These are phyloP conservation scores for Drosophila saltans DNA, from an alignment of 1,140 invertebrate species.

Conservation along the genomic window DNA sequence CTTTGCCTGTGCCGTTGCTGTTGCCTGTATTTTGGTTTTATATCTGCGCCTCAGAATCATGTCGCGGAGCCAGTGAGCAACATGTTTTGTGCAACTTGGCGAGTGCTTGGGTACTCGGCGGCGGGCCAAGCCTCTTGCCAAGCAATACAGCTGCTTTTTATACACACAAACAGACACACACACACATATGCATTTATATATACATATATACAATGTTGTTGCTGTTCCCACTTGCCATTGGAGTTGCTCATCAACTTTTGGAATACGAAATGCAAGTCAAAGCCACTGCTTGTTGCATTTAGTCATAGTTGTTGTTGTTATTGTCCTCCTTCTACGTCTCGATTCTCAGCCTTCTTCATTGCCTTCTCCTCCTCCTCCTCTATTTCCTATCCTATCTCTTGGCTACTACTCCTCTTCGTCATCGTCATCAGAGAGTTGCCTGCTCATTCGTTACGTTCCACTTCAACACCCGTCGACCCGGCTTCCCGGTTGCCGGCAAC, in stretches of 20 bases:
- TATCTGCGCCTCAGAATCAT: slow-evolving; percentile 80
- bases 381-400: not conserved
- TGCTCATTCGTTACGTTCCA: slow-evolving; percentile 71
- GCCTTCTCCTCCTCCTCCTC: slow-evolving; percentile 18
- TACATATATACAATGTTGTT: slow-evolving; percentile 41
- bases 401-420: slow-evolving; percentile 3
- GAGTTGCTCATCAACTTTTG: slow-evolving; percentile 76
- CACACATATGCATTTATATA: not conserved
- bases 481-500: slow-evolving; percentile 12
- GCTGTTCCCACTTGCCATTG: slow-evolving; percentile 69
- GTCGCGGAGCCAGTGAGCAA: slow-evolving; percentile 79
- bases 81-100: slow-evolving; percentile 74
- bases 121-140: slow-evolving; percentile 45
- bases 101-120: slow-evolving; percentile 73
- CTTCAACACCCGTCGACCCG: slow-evolving; percentile 70
- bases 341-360: slow-evolving; percentile 11
- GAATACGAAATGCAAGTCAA: slow-evolving; percentile 56
- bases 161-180: slow-evolving; percentile 39
- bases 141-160: slow-evolving; percentile 59
- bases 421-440: slow-evolving; percentile 28
- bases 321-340: slow-evolving; percentile 11
- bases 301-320: slow-evolving; percentile 57
- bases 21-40: slow-evolving; percentile 64
- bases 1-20: slow-evolving; percentile 15
- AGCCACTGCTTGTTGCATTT: slow-evolving; percentile 75